phyloP scores from a whole-genome alignment of 2,888 invertebrate species.

The Pyrrhia umbra region DNA sequence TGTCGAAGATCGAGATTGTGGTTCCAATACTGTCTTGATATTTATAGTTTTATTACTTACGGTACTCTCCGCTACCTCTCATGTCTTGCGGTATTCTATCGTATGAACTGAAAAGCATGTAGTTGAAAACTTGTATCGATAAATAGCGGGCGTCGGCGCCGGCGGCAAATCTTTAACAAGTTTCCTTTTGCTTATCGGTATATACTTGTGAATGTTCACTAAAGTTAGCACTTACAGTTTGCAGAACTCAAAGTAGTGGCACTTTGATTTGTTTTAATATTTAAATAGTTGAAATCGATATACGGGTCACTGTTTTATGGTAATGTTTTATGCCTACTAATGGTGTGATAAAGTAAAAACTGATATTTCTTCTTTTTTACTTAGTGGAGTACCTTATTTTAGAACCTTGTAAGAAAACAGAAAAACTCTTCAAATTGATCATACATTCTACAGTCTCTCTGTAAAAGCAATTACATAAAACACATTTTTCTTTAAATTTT shows the following conservation, averaged over 20 bases:
- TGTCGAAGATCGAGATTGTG: no score
- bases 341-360: no score
- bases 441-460: no score
- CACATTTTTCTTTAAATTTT: neutral
- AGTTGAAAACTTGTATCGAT: slow-evolving; percentile 70
- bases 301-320: neutral
- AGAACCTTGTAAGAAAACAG: neutral
- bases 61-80: slow-evolving; percentile 22
- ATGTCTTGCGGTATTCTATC: slow-evolving; percentile 29
- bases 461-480: no score
- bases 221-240: slow-evolving; percentile 27
- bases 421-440: neutral
- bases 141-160: slow-evolving; percentile 61
- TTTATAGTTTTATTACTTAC: no score
- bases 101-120: slow-evolving; percentile 66
- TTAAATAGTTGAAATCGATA: neutral
- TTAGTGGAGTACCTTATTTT: no score
- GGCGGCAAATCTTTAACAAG: slow-evolving; percentile 44
- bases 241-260: neutral
- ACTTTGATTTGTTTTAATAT: slow-evolving; percentile 14
- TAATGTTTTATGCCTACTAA: neutral
- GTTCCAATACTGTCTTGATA: no score
- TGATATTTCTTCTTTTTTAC: no score
- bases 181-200: slow-evolving; percentile 46
- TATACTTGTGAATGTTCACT: slow-evolving; percentile 23